These are phyloP conservation scores for Agrotis ipsilon DNA, from an alignment of 2,888 invertebrate genomes.

Conservation along the genomic window DNA sequence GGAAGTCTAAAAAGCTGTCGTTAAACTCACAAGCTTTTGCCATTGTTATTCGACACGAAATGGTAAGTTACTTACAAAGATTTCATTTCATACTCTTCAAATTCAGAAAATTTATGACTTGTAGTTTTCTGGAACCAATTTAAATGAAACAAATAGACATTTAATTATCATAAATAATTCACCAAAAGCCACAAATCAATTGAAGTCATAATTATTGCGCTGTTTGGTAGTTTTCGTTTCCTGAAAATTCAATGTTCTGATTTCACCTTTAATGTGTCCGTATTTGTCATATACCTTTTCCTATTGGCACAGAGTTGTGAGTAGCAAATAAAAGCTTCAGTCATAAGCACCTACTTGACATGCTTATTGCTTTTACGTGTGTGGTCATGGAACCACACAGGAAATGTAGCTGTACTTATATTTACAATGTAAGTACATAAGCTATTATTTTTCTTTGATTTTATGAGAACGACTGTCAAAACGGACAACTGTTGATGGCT, in stretches of 20 bases:
- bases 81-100: background rate
- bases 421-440: too few relatives aligned
- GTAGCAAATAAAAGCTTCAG: conserved; percentile 38
- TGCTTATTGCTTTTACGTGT: conserved; percentile 19
- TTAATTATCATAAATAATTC: background rate
- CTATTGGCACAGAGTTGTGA: conserved; percentile 23
- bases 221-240: conserved; percentile 1
- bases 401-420: background rate
- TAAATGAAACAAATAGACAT: background rate
- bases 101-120: background rate
- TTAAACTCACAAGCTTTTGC: conserved; percentile 2
- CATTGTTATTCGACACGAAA: background rate
- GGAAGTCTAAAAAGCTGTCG: background rate
- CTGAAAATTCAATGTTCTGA: conserved; percentile 7
- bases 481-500: background rate
- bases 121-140: background rate
- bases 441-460: too few relatives aligned
- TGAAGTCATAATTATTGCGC: background rate
- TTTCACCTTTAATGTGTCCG: background rate
- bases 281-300: conserved; percentile 27
- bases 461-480: background rate
- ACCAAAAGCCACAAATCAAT: conserved; percentile 6
- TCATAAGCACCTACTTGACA: conserved; percentile 36
- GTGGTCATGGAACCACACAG: background rate
- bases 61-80: background rate